These are phyloP conservation scores for Pterocles gutturalis DNA, from an alignment of 2,113 vertebrate species.

Conservation along the genomic window DNA sequence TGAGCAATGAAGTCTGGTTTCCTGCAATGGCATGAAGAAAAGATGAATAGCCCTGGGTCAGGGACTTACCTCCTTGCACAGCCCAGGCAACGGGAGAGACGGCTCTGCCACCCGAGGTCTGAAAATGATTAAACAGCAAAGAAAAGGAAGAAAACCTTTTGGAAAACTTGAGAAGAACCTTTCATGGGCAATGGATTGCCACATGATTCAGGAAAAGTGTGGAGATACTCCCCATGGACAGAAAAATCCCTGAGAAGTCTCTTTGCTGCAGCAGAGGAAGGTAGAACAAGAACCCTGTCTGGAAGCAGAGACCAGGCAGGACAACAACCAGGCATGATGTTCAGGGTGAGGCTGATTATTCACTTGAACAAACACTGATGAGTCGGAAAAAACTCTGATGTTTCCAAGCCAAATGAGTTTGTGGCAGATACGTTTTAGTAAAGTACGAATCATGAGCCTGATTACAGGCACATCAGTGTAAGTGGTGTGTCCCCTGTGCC, in stretches of 20 bases:
- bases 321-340: not conserved
- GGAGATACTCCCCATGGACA: not conserved
- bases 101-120: not conserved
- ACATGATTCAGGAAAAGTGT: not conserved
- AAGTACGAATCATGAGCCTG: conserved; percentile 4
- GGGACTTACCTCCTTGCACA: not conserved
- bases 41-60: not conserved
- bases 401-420: conserved; percentile 18
- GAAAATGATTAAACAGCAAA: not conserved
- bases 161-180: not conserved
- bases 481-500: not conserved
- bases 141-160: not conserved
- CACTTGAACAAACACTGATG: not conserved
- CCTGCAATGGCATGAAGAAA: not conserved
- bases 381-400: not conserved
- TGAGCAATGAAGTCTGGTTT: not conserved
- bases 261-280: not conserved
- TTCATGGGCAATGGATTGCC: not conserved
- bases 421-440: not conserved
- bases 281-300: not conserved
- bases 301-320: not conserved
- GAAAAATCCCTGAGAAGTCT: not conserved
- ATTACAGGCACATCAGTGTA: not conserved
- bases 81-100: not conserved
- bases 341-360: conserved; percentile 1